A percentile compares a stretch with the other conserved stretches of the same genome.
phyloP scores from a whole-genome alignment of 2,888 invertebrate species.

The Troides aeacus region DNA sequence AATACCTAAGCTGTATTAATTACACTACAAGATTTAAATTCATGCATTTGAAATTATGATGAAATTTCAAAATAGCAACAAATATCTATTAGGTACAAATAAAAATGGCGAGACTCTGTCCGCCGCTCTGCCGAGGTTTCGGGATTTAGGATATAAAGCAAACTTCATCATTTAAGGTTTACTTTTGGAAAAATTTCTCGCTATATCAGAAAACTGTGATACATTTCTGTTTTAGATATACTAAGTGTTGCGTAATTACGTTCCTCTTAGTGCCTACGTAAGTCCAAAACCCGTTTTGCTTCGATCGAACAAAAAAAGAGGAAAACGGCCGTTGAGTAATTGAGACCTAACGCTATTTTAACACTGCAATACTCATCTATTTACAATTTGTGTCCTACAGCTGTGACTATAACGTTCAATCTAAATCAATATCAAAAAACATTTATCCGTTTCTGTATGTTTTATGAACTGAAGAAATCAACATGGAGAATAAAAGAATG shows the following conservation, averaged over 20 bases:
- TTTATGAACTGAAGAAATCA: not conserved
- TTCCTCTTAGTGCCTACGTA: slow-evolving; percentile 21
- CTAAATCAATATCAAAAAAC: slow-evolving; percentile 1
- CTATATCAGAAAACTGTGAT: not conserved
- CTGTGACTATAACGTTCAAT: slow-evolving; percentile 2
- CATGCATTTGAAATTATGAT: no score
- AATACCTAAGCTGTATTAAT: no score
- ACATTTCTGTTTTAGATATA: slow-evolving; percentile 8
- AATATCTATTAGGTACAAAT: no score
- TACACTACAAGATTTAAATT: not conserved
- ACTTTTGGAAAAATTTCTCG: no score
- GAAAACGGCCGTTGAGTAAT: slow-evolving; percentile 38
- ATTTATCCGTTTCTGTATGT: slow-evolving; percentile 1
- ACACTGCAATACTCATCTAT: slow-evolving; percentile 19
- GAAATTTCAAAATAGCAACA: no score
- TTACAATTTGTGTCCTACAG: slow-evolving; percentile 9
- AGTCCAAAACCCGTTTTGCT: slow-evolving; percentile 25
- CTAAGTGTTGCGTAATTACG: slow-evolving; percentile 15
- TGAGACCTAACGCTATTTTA: slow-evolving; percentile 17
- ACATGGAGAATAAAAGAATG: not conserved
- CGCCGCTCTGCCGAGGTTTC: no score
- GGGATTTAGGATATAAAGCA: not conserved
- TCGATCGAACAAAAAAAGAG: slow-evolving; percentile 28
- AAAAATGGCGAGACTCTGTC: no score
- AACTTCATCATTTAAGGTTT: not conserved